Conservation (phyloP, 1,140 invertebrate genomes). For the Neodiprion lecontei region DNA sequence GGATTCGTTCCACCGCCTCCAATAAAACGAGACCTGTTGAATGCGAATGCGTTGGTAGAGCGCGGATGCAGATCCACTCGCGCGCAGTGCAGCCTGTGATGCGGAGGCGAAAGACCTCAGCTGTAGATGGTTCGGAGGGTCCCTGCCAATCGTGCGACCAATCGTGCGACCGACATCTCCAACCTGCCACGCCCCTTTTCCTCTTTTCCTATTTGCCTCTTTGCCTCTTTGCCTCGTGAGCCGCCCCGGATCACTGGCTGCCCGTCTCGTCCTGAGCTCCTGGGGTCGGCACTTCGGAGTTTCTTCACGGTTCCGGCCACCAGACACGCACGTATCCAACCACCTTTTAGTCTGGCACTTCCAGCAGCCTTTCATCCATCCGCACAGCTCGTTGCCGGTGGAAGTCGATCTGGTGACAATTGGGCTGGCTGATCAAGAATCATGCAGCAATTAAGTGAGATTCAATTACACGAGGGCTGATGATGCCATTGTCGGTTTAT, state of each 20-base stretch:
- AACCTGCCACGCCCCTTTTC: neutral
- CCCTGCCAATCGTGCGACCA: slow-evolving; percentile 6
- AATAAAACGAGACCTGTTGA: neutral
- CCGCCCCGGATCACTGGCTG: neutral
- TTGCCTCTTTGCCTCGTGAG: neutral
- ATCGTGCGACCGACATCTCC: neutral
- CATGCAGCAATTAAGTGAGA: no score
- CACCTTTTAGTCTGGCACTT: no score
- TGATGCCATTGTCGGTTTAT: no score
- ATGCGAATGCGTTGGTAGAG: neutral
- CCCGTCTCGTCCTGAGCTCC: neutral
- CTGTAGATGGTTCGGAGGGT: slow-evolving; percentile 2
- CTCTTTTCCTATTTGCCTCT: neutral
- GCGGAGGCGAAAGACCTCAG: neutral
- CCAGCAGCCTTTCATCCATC: no score
- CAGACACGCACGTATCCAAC: no score
- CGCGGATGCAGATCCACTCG: neutral
- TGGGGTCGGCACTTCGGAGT: no score
- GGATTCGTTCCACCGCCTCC: neutral
- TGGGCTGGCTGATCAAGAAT: no score
- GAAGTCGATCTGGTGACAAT: no score
- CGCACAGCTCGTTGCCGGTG: no score
- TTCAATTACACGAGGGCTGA: no score
- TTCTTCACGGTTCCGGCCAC: no score
- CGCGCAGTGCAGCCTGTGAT: no score